Evolutionary conservation across 2,797 vertebrate genomes (phyloP).

Genomic region (Bufotes viridis): DNA sequence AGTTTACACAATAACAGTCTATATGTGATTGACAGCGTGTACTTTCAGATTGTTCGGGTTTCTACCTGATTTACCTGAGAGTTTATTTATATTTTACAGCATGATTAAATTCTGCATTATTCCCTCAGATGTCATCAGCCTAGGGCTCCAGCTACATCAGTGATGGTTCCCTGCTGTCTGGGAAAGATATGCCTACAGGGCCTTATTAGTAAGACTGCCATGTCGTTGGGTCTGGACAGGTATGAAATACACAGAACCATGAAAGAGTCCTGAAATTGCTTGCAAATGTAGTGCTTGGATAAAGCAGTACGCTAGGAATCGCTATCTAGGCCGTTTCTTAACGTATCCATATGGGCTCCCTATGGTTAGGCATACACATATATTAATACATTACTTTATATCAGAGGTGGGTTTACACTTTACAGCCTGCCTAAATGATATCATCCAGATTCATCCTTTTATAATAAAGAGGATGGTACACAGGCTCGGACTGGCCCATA

Average conservation of each 20-base stretch:
- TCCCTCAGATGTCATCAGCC: neutral
- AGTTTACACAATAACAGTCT: too few species aligned
- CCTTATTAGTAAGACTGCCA: slow-evolving; percentile 4
- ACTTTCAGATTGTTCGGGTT: neutral
- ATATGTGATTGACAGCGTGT: neutral
- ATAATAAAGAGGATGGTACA: too few species aligned
- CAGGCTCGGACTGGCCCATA: too few species aligned
- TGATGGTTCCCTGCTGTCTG: neutral
- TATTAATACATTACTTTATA: too few species aligned
- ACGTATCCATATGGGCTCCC: too few species aligned
- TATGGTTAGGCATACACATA: too few species aligned
- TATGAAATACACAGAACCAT: neutral
- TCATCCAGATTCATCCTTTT: too few species aligned
- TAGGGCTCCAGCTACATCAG: neutral
- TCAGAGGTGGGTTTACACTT: too few species aligned
- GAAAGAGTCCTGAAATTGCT: neutral
- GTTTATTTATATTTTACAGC: neutral
- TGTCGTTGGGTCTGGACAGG: neutral
- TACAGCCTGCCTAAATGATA: too few species aligned
- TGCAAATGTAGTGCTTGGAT: neutral
- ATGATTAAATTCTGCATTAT: neutral
- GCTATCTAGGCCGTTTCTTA: neutral
- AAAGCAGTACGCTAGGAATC: neutral
- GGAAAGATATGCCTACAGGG: neutral
- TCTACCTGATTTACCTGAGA: neutral